A percentile compares a stretch with the other conserved stretches of the same genome.
phyloP scores from a whole-genome alignment of 2,113 vertebrate genomes.

The Clinocottus analis region DNA sequence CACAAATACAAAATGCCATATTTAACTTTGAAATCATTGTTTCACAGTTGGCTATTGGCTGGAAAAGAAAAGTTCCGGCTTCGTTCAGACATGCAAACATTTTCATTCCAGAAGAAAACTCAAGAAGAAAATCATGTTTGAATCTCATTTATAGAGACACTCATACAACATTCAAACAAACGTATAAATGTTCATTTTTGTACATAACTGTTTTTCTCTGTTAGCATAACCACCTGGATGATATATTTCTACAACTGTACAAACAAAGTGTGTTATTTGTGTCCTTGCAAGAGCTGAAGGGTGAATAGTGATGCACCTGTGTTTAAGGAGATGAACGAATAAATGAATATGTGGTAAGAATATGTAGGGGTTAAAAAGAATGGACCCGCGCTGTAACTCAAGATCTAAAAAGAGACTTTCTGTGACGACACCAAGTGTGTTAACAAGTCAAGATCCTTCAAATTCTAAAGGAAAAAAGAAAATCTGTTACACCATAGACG shows the following conservation, averaged over 20 bases:
- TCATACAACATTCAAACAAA: not conserved
- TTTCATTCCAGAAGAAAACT: not conserved
- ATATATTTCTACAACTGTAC: not conserved
- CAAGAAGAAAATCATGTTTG: not conserved
- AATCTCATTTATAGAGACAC: not conserved
- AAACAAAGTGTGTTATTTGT: not conserved
- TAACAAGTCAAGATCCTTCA: constrained; percentile 1
- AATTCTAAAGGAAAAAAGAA: not conserved
- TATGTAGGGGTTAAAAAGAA: not conserved
- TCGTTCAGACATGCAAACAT: not conserved
- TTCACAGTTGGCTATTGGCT: not conserved
- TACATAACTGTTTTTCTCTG: not conserved
- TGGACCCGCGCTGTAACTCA: not conserved
- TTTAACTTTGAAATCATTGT: not conserved
- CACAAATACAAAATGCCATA: not conserved
- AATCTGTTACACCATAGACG: not conserved
- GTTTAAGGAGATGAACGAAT: not conserved
- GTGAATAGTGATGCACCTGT: not conserved
- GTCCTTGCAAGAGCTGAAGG: not conserved
- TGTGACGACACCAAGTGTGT: not conserved
- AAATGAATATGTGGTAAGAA: not conserved
- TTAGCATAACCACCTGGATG: not conserved
- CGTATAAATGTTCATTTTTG: not conserved
- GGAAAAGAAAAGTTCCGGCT: not conserved
- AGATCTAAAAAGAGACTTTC: not conserved